Evolutionary conservation across 2,113 vertebrate genomes (phyloP), one percentile per base, ranked within the genome.

Genomic region (Prolemur simus): DNA sequence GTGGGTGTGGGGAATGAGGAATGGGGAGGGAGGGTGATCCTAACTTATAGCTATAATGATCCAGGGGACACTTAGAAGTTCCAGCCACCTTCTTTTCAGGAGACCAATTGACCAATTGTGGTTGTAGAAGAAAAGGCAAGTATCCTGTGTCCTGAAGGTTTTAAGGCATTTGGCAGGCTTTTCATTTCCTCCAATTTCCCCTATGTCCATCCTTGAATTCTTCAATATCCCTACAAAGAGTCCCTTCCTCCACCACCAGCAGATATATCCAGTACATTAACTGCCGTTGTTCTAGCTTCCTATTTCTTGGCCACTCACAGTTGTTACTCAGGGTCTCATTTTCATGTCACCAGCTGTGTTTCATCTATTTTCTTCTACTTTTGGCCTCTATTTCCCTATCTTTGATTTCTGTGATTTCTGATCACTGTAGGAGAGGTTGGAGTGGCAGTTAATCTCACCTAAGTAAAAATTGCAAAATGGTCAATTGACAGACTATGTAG

Each of bases 281-380:
- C 60, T 85, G 49, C 45, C 32, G 29, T 84, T 25, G 90, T 93
- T 82, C 60, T 86, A 94, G 32, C 17, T 96, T 97, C 39, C 49
- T 89, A 60, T 76, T 87, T 96, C 29, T 80, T 95, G 25, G 77
- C 17, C 42, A 96, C 37, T 80, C 76, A 64, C 29, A 39, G 37
- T 82, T 81, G 93, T 89, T 83, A 89, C 39, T 87, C 56, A 27
- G 29, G 10, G 32, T 27, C 34, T 95, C 83, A 68, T 69, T 94
- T 88, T 81, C 47, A 96, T 89, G 68, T 89, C 49, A 66, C 80
- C 27, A 69, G 21, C 14, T 87, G 20, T 32, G 25, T 84, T 87
- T 96, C 66, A 71, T 60, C 20, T 34, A 14, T 91, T 92, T 94
- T 73, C 78, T 93, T 93, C 69, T 64, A 47, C 21, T 87, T 94